phyloP scores from a whole-genome alignment of 2,888 invertebrate genomes.

The Cybosia mesomella region DNA sequence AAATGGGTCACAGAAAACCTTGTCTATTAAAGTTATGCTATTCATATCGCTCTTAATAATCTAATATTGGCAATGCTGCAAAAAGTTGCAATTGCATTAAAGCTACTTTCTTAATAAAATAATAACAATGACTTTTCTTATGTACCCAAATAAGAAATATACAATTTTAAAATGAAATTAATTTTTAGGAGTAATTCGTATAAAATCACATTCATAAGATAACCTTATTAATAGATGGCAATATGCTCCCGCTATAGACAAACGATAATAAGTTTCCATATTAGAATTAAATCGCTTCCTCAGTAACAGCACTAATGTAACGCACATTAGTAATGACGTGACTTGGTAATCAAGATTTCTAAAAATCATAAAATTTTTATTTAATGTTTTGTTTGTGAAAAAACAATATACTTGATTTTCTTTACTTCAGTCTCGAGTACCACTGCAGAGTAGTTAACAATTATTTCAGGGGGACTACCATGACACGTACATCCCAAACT shows the following conservation, averaged over 20 bases:
- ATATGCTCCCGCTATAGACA: constrained; percentile 6
- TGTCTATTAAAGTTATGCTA: not conserved
- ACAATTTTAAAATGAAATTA: constrained; percentile 30
- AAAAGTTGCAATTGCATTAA: constrained; percentile 38
- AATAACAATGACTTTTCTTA: constrained; percentile 50
- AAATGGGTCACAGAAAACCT: not conserved
- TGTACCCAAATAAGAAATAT: constrained; percentile 36
- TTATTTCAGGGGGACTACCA: too few species aligned
- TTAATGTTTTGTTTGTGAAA: not conserved
- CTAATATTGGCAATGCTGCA: constrained; percentile 41
- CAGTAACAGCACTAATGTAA: not conserved
- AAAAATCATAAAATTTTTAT: not conserved
- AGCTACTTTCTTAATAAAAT: constrained; percentile 45
- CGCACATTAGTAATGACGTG: not conserved
- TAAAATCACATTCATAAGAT: constrained; percentile 49
- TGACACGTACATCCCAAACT: not conserved
- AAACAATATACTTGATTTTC: too few species aligned
- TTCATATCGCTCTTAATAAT: constrained; percentile 19
- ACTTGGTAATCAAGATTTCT: not conserved
- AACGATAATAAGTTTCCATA: not conserved
- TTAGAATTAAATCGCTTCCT: not conserved
- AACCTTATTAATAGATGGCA: constrained; percentile 45
- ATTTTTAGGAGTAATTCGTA: constrained; percentile 44
- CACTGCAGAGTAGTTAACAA: too few species aligned
- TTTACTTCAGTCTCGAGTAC: too few species aligned